phyloP scores from a whole-genome alignment of 2,797 vertebrate genomes.

The Protonibea diacanthus region DNA sequence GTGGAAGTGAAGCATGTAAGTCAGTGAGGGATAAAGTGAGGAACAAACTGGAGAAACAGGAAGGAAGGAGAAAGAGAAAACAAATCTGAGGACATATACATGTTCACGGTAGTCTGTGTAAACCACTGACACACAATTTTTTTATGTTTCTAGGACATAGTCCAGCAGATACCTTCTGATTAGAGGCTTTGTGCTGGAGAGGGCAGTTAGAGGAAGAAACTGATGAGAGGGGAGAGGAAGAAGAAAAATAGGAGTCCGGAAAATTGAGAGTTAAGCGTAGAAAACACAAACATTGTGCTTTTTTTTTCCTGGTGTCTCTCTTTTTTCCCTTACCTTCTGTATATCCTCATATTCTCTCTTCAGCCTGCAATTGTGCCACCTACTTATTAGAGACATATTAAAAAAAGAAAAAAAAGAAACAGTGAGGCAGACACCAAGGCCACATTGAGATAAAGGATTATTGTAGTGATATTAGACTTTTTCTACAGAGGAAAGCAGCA shows the following conservation, averaged over 20 bases:
- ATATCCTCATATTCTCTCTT: constrained; percentile 13
- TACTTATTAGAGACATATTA: constrained; percentile 33
- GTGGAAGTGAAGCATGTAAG: constrained; percentile 70
- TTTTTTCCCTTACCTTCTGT: constrained; percentile 1
- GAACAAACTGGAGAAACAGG: constrained; percentile 35
- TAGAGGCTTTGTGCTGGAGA: constrained; percentile 21
- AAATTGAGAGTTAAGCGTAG: constrained; percentile 21
- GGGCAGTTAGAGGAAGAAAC: constrained; percentile 22
- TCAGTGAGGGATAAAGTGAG: constrained; percentile 60
- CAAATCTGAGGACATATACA: constrained; percentile 13
- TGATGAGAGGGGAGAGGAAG: constrained; percentile 36
- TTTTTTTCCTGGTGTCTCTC: constrained; percentile 9
- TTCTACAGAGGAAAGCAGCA: constrained; percentile 11
- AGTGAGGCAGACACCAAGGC: constrained; percentile 34
- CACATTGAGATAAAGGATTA: constrained; percentile 77
- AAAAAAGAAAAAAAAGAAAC: constrained; percentile 8
- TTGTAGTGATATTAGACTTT: constrained; percentile 85
- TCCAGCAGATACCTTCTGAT: constrained; percentile 47
- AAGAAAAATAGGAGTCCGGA: constrained; percentile 19
- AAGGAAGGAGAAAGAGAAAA: constrained; percentile 1
- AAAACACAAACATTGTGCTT: constrained; percentile 31
- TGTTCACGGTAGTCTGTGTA: constrained; percentile 21
- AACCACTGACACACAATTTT: constrained; percentile 22
- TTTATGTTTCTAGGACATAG: constrained; percentile 16
- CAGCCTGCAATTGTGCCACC: constrained; percentile 28